phyloP scores from a whole-genome alignment of 2,888 invertebrate genomes.

The Hirtodrosophila duncani region DNA sequence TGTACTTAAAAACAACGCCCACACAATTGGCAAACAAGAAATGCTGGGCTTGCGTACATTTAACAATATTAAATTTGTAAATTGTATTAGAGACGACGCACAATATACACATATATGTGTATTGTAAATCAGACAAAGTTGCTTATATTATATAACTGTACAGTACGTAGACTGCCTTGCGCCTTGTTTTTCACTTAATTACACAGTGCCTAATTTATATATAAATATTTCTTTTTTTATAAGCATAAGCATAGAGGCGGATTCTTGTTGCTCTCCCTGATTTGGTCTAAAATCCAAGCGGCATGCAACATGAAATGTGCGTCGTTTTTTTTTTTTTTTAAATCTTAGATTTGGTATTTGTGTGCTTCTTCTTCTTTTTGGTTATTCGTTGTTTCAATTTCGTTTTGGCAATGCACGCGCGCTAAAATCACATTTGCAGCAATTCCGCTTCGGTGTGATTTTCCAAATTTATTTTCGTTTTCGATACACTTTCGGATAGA shows the following conservation, averaged over 20 bases:
- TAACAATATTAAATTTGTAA: conserved; percentile 2
- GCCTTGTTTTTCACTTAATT: conserved; percentile 43
- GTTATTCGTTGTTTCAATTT: conserved; percentile 29
- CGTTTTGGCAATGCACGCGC: conserved; percentile 65
- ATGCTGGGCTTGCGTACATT: no score
- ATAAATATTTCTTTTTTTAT: conserved; percentile 15
- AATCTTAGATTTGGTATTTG: conserved; percentile 12
- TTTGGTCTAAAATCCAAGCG: conserved; percentile 38
- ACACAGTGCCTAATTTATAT: conserved; percentile 30
- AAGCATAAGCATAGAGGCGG: no score
- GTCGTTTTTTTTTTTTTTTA: conserved; percentile 25
- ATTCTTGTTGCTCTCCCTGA: conserved; percentile 17
- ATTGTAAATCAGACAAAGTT: conserved; percentile 20
- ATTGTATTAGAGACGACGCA: no score
- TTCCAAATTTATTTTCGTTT: conserved; percentile 55
- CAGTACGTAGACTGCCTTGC: conserved; percentile 46
- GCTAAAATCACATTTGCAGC: conserved; percentile 24
- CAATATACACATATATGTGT: no score
- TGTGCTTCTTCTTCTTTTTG: conserved; percentile 7
- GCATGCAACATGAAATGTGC: conserved; percentile 54
- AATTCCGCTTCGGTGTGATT: conserved; percentile 10
- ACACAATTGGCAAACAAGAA: no score
- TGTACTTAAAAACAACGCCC: no score
- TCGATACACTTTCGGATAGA: conserved; percentile 22
- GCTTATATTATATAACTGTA: conserved; percentile 53